Evolutionary conservation across 2,797 vertebrate genomes (phyloP).

Genomic region (Rhabdophis nuchalis): DNA sequence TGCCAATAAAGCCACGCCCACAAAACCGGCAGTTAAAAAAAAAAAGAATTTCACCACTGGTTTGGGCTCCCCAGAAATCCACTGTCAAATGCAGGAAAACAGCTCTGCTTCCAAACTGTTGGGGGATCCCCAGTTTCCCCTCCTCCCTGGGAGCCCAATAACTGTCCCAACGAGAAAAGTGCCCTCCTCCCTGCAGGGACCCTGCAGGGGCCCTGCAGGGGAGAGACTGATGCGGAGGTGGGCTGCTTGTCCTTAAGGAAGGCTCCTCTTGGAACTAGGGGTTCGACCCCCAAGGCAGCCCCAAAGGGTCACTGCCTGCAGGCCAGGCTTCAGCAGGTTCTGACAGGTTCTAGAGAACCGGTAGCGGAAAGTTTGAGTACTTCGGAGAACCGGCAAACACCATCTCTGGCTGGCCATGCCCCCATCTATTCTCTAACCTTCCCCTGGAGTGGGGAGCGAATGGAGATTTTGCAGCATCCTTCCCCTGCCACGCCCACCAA

Average conservation of each 20-base stretch:
- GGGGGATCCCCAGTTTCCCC: background rate
- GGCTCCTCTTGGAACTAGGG: no score
- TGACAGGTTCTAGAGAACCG: no score
- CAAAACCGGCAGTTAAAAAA: no score
- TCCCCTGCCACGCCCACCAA: no score
- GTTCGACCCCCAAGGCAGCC: background rate
- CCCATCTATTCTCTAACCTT: no score
- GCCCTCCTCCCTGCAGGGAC: background rate
- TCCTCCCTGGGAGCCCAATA: background rate
- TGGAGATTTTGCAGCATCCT: no score
- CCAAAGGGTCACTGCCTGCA: no score
- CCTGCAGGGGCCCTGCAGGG: background rate
- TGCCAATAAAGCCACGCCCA: no score
- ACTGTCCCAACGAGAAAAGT: background rate
- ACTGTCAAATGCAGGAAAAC: background rate
- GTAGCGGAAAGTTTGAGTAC: no score
- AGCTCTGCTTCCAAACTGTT: background rate
- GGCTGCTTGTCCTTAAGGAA: background rate
- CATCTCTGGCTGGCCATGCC: no score
- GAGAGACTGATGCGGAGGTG: background rate
- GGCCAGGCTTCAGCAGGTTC: background rate
- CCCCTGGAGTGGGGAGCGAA: no score
- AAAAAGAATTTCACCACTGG: background rate
- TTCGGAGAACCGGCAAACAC: no score
- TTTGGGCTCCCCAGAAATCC: background rate